A percentile compares a stretch with the other conserved stretches of the same genome.
These are phyloP conservation scores for Beris chalybata DNA, from an alignment of 2,888 invertebrate species.

Conservation along the genomic window DNA sequence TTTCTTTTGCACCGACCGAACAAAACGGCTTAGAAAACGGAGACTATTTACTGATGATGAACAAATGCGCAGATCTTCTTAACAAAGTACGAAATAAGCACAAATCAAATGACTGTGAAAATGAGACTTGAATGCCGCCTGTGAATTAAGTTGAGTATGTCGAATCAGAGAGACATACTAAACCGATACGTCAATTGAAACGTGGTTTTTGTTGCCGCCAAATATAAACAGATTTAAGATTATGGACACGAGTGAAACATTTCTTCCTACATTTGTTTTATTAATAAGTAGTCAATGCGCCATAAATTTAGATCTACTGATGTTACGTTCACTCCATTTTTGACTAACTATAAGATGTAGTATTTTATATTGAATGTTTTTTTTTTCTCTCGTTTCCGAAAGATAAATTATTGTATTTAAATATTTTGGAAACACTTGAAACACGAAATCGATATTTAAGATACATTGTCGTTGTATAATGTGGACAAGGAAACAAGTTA, in stretches of 20 bases:
- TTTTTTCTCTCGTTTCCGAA: slow-evolving; percentile 15
- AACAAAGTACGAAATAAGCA: slow-evolving; percentile 59
- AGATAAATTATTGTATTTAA: neutral
- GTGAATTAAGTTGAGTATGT: slow-evolving; percentile 19
- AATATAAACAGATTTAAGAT: slow-evolving; percentile 1
- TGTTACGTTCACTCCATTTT: slow-evolving; percentile 26
- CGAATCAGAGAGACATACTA: neutral
- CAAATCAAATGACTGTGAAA: slow-evolving; percentile 57
- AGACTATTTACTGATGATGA: slow-evolving; percentile 61
- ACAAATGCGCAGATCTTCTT: slow-evolving; percentile 65
- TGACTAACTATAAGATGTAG: slow-evolving; percentile 27
- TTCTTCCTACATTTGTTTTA: slow-evolving; percentile 18
- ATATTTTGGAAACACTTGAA: slow-evolving; percentile 8
- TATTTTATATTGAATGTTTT: slow-evolving; percentile 28
- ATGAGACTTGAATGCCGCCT: slow-evolving; percentile 44
- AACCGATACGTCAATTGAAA: slow-evolving; percentile 24
- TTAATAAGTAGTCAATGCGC: slow-evolving; percentile 31
- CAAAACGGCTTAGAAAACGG: slow-evolving; percentile 53
- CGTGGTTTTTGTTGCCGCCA: slow-evolving; percentile 19
- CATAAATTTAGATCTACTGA: slow-evolving; percentile 24
- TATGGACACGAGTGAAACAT: slow-evolving; percentile 9
- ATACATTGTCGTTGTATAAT: slow-evolving; percentile 22
- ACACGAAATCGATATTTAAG: slow-evolving; percentile 8
- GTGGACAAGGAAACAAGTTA: slow-evolving; percentile 19
- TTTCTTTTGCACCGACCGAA: slow-evolving; percentile 43